phyloP scores from a whole-genome alignment of 2,113 vertebrate species.

The Anguilla japonica region DNA sequence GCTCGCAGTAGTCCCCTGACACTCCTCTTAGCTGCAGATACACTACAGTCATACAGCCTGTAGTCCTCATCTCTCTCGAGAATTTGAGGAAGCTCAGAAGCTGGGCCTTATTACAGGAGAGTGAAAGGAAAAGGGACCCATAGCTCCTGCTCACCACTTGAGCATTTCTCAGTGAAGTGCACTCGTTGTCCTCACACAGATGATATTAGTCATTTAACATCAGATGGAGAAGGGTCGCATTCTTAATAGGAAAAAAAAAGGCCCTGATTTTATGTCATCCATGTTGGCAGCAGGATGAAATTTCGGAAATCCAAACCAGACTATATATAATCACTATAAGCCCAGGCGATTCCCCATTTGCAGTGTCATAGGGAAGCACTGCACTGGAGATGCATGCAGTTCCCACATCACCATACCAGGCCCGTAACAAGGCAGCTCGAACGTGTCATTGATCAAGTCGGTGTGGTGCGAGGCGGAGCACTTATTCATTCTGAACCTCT shows the following conservation, averaged over 20 bases:
- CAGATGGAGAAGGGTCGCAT: background rate
- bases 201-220: constrained; percentile 10
- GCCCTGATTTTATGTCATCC: background rate
- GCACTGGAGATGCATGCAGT: background rate
- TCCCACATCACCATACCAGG: background rate
- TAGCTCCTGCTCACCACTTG: constrained; percentile 3
- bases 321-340: background rate
- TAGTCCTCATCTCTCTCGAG: background rate
- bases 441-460: background rate
- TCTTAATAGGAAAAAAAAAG: background rate
- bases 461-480: background rate
- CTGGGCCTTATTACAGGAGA: background rate
- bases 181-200: background rate
- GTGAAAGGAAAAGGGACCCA: constrained; percentile 2
- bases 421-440: background rate
- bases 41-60: background rate
- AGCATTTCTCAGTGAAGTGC: constrained; percentile 4
- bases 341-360: background rate
- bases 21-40: background rate
- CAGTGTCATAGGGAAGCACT: background rate
- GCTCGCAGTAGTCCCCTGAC: constrained; percentile 15
- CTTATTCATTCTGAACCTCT: background rate
- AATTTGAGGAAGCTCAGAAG: constrained; percentile 1
- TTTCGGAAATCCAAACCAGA: background rate
- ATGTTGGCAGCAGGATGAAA: background rate